These are phyloP conservation scores for Eupithecia dodoneata DNA, from an alignment of 2,888 invertebrate genomes.

Conservation along the genomic window DNA sequence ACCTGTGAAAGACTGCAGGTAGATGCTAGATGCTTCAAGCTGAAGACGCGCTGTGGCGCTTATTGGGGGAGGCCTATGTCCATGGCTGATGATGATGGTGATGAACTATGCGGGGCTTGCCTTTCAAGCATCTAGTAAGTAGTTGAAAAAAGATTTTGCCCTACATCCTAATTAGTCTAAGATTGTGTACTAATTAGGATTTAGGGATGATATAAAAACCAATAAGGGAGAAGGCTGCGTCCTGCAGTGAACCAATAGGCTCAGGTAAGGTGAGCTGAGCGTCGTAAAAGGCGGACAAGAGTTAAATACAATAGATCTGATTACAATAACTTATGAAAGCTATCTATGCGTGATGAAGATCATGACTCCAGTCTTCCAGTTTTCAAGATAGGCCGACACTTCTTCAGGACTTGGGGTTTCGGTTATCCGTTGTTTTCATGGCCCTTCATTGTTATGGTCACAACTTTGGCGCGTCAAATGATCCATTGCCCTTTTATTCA, in stretches of 20 bases:
- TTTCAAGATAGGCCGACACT: background rate
- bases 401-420: background rate
- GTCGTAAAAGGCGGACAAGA: background rate
- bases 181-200: no score
- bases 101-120: no score
- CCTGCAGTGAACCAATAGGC: no score
- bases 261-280: no score
- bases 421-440: conserved; percentile 7
- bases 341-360: background rate
- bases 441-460: conserved; percentile 10
- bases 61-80: no score
- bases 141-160: background rate
- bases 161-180: background rate
- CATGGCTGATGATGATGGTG: no score
- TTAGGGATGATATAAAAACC: no score
- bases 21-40: no score
- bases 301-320: background rate
- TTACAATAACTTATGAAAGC: background rate
- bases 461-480: conserved; percentile 26
- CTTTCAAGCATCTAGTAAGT: background rate
- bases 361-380: background rate
- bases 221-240: no score
- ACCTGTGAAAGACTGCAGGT: no score
- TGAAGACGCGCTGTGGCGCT: no score
- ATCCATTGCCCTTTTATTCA: conserved; percentile 32